Evolutionary conservation across 1,140 invertebrate genomes (phyloP), one percentile per base, ranked within the genome.

Genomic region (Aricia agestis): DNA sequence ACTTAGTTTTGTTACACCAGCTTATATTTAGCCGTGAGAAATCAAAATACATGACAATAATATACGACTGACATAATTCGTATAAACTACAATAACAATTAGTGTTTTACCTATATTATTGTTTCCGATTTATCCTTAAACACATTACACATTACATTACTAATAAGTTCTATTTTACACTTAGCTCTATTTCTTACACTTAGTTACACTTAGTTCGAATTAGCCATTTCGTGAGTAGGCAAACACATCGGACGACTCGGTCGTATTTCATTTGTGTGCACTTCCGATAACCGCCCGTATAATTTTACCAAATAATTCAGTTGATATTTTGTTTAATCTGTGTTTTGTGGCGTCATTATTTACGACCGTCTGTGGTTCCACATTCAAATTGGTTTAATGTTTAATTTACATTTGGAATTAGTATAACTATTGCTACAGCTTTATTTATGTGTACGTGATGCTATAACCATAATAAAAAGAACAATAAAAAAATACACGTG

Each of bases 251-350:
- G 6, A 42, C 11, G 10, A 52, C 9, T 52, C 11, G 13, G 3
- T 9, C 1, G 13, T 52, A 52, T 52, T 52, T 52, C 45, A 52
- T 13, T 52, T 36, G 36, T 36, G 5, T 36, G 36, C 6, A 52
- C 45, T 52, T 52, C 45, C 45, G 45, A 52, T 52, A 52, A 52
- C 45, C 45, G 45, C 45, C 45, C 13, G 13, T 52, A 52, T 52
- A 52, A 52, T 52, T 52, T 52, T 11, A 52, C 45, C 45, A 52
- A 52, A 52, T 52, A 52, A 52, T 52, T 15, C 11, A 52, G 45
- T 52, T 52, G 45, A 52, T 52, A 52, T 52, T 52, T 52, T 52
- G 45, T 52, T 52, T 52, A 52, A 52, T 52, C 11, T 52, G 45
- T 15, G 45, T 52, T 52, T 52, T 52, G 45, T 9, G 45, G 45